A percentile compares a stretch with the other conserved stretches of the same genome.
Evolutionary conservation across 1,140 invertebrate genomes (phyloP).

Genomic region (Scylla paramamosain): DNA sequence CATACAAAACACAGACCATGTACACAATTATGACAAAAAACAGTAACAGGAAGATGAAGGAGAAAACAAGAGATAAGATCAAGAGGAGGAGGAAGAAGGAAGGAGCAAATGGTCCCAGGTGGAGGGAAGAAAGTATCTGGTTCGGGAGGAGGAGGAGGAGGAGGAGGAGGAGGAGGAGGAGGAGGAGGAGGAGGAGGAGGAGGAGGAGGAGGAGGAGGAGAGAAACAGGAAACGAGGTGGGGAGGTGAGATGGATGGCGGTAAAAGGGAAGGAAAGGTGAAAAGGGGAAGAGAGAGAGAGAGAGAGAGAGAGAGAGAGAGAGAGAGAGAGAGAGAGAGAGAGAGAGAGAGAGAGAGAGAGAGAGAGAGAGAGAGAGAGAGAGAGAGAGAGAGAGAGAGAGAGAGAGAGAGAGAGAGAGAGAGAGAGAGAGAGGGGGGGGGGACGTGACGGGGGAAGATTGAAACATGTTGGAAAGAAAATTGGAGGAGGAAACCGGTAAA

Average conservation of each 20-base stretch:
- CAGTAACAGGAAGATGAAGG: not conserved
- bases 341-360: not conserved
- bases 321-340: not conserved
- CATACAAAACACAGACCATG: too few relatives aligned
- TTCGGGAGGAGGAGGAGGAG: not conserved
- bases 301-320: not conserved
- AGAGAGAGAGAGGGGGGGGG: slow-evolving; percentile 39
- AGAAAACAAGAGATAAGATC: not conserved
- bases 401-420: slow-evolving; percentile 14
- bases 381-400: not conserved
- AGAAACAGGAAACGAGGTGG: not conserved
- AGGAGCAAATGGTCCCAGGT: slow-evolving; percentile 9
- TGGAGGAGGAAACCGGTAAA: not conserved
- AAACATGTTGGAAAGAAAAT: not conserved
- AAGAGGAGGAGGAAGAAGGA: not conserved
- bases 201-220: not conserved
- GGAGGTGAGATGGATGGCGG: not conserved
- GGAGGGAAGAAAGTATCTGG: slow-evolving; percentile 25
- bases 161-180: not conserved
- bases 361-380: not conserved
- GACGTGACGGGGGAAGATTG: slow-evolving; percentile 5
- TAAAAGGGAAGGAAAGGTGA: not conserved
- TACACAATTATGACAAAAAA: too few relatives aligned
- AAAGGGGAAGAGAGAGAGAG: not conserved
- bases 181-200: not conserved